phyloP scores from a whole-genome alignment of 2,113 vertebrate genomes.

The Caracal caracal region DNA sequence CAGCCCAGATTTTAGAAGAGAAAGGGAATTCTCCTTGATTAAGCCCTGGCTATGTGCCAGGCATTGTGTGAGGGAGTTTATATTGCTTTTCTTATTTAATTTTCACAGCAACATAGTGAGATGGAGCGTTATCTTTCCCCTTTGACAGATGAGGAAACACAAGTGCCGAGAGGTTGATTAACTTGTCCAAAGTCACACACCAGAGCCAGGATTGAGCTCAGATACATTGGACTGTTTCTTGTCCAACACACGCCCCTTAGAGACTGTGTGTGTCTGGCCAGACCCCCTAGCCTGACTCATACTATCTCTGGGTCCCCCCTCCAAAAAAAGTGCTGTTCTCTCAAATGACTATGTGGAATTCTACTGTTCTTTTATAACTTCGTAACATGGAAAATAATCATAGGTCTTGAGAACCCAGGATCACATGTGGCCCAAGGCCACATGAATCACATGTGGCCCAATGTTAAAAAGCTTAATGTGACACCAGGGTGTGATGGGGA shows the following conservation, averaged over 20 bases:
- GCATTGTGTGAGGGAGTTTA: neutral
- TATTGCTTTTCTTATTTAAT: neutral
- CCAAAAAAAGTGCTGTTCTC: neutral
- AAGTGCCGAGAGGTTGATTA: neutral
- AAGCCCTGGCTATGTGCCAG: neutral
- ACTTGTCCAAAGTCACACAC: neutral
- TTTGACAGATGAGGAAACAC: neutral
- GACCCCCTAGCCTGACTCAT: neutral
- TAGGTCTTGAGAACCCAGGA: neutral
- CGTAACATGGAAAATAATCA: neutral
- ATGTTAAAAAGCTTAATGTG: neutral
- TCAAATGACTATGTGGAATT: neutral
- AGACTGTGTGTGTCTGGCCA: neutral
- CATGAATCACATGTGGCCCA: neutral
- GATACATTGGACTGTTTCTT: neutral
- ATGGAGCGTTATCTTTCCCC: neutral
- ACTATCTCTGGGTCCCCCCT: neutral
- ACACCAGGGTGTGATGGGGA: neutral
- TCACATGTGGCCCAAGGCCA: neutral
- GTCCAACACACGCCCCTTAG: neutral
- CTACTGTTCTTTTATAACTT: constrained; percentile 23
- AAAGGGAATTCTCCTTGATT: neutral
- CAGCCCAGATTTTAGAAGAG: neutral
- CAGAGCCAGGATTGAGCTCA: neutral
- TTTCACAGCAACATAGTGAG: neutral